Evolutionary conservation across 30 jellyfish, hydroid and myxozoan genomes (phyloP).

Genomic region (Aurelia coerulea): DNA sequence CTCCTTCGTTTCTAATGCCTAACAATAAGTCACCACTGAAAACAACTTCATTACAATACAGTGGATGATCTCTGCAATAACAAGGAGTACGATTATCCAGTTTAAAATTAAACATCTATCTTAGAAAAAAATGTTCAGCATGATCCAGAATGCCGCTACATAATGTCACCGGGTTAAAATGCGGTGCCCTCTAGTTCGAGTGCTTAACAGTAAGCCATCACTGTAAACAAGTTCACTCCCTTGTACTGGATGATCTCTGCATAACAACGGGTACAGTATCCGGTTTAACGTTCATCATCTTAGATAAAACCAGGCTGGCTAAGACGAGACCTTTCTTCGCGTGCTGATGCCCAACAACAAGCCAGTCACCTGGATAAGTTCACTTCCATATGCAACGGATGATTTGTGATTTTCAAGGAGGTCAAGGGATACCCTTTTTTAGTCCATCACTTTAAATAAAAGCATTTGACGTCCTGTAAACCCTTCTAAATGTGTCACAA

Average conservation of each 20-base stretch:
- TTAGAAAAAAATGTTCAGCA: constrained; percentile 81
- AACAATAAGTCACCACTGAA: no score
- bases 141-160: constrained; percentile 73
- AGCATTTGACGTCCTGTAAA: constrained; percentile 87
- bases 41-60: no score
- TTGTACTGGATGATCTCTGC: no score
- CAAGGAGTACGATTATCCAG: not conserved
- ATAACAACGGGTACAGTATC: not conserved
- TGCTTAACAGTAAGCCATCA: constrained; percentile 97
- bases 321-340: constrained; percentile 88
- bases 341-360: constrained; percentile 96
- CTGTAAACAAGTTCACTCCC: constrained; percentile 60
- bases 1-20: no score
- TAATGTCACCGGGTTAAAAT: constrained; percentile 82
- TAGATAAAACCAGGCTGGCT: constrained; percentile 86
- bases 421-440: no score
- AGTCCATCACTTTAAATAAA: constrained; percentile 45
- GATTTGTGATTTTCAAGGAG: no score
- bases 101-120: not conserved
- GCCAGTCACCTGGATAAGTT: constrained; percentile 88
- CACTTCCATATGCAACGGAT: not conserved
- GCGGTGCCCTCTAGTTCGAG: constrained; percentile 91
- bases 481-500: constrained; percentile 91
- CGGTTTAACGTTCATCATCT: not conserved
- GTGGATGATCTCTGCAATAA: no score